Conservation (phyloP, 2,888 invertebrate species). For the Rhamnusium bicolor region DNA sequence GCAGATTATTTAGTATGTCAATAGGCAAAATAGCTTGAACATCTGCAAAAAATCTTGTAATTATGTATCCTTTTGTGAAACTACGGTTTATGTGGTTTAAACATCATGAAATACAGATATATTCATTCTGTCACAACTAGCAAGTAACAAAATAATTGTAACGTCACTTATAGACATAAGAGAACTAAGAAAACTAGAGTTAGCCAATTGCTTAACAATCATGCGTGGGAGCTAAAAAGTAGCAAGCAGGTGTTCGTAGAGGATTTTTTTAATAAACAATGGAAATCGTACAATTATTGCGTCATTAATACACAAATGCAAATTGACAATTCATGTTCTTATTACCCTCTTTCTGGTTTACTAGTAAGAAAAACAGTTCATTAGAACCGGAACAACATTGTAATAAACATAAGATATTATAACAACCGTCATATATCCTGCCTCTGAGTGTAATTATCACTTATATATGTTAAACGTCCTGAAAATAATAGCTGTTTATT, state of each 20-base stretch:
- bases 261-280: constrained; percentile 60
- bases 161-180: constrained; percentile 34
- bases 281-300: constrained; percentile 63
- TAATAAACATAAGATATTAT: constrained; percentile 27
- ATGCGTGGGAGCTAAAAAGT: constrained; percentile 58
- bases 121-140: no score
- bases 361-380: constrained; percentile 17
- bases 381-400: constrained; percentile 21
- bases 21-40: no score
- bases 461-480: constrained; percentile 26
- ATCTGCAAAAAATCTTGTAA: no score
- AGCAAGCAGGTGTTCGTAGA: constrained; percentile 62
- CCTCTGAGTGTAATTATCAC: constrained; percentile 19
- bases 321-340: constrained; percentile 63
- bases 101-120: no score
- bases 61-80: no score
- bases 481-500: constrained; percentile 16
- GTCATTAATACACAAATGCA: constrained; percentile 60
- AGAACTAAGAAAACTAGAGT: constrained; percentile 39
- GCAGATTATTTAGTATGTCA: no score
- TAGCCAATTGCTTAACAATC: constrained; percentile 54
- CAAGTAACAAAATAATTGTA: background rate
- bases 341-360: background rate
- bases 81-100: no score
- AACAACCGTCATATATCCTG: constrained; percentile 20